These are phyloP conservation scores for Acanthurus lineatus DNA, from an alignment of 2,797 vertebrate genomes.

Conservation along the genomic window DNA sequence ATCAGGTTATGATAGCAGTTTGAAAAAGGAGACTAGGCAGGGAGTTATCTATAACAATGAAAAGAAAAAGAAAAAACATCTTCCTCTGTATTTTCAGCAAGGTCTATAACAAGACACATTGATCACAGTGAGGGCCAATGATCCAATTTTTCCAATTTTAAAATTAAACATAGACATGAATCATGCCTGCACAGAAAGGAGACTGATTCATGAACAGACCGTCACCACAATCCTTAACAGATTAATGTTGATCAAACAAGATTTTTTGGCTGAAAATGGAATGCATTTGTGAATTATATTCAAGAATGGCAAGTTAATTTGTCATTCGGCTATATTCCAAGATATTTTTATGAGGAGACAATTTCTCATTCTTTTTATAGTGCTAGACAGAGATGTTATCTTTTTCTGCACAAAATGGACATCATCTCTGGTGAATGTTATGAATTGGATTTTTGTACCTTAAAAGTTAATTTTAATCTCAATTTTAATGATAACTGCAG, in stretches of 20 bases:
- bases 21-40: background rate
- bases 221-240: background rate
- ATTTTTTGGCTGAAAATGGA: background rate
- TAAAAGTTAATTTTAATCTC: background rate
- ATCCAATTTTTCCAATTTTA: background rate
- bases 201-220: too few species aligned
- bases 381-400: too few species aligned
- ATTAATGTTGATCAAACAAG: background rate
- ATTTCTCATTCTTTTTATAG: too few species aligned
- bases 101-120: background rate
- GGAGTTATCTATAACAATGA: background rate
- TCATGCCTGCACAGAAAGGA: too few species aligned
- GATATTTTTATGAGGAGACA: too few species aligned
- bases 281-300: background rate
- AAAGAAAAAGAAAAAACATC: background rate
- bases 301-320: too few species aligned
- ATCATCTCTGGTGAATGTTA: background rate
- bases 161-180: too few species aligned
- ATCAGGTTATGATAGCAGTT: background rate
- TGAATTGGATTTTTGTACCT: background rate
- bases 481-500: background rate
- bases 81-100: background rate
- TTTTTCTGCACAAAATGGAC: background rate
- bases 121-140: background rate
- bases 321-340: too few species aligned